These are phyloP conservation scores for Tribolium madens DNA, from an alignment of 1,140 invertebrate species.

Conservation along the genomic window DNA sequence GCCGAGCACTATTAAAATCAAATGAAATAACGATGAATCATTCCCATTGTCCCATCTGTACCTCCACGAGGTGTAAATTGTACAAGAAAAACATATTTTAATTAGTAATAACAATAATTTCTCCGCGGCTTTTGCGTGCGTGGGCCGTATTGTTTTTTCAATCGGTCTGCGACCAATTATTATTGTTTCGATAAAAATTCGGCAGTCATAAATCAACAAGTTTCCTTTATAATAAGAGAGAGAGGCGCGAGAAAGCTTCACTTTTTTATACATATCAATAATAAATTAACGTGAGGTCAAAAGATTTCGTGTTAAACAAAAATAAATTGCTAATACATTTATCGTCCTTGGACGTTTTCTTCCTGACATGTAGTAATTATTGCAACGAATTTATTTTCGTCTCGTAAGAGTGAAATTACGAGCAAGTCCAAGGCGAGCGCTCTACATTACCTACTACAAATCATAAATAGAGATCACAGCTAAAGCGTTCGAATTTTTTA, in stretches of 20 bases:
- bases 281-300: conserved; percentile 34
- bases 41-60: conserved; percentile 40
- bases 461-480: background rate
- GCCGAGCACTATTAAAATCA: conserved; percentile 47
- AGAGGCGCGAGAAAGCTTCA: conserved; percentile 36
- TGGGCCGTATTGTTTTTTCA: conserved; percentile 23
- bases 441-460: background rate
- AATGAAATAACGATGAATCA: conserved; percentile 51
- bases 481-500: too few species aligned
- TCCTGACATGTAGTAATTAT: conserved; percentile 25
- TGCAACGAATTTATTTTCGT: conserved; percentile 5
- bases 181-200: conserved; percentile 37
- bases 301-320: conserved; percentile 26
- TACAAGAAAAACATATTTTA: conserved; percentile 43
- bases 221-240: background rate
- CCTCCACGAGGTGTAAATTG: conserved; percentile 45
- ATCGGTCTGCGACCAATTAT: conserved; percentile 25
- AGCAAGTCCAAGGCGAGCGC: background rate
- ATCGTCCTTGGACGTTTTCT: conserved; percentile 23
- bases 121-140: conserved; percentile 18
- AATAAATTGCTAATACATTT: conserved; percentile 26
- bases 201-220: conserved; percentile 13
- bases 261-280: conserved; percentile 19
- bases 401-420: conserved; percentile 12
- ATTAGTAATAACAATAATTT: conserved; percentile 44